A percentile compares a stretch with the other conserved stretches of the same genome.
phyloP scores from a whole-genome alignment of 1,140 invertebrate genomes.

The Papilio polytes region DNA sequence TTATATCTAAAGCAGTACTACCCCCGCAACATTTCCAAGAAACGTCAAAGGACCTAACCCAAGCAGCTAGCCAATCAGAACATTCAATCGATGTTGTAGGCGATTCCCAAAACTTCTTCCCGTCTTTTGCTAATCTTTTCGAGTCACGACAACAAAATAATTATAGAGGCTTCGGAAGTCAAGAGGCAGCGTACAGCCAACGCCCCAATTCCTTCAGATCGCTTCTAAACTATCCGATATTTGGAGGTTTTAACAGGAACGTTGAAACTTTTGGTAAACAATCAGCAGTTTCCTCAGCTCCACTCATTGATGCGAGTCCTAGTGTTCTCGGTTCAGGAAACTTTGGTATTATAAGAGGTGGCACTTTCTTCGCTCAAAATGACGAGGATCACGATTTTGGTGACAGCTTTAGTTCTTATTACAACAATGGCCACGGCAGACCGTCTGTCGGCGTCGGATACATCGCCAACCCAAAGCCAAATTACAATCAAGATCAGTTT shows the following conservation, averaged over 20 bases:
- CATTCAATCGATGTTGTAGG: slow-evolving; percentile 79
- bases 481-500: slow-evolving; percentile 89
- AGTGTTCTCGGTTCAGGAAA: slow-evolving; percentile 92
- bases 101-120: slow-evolving; percentile 79
- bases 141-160: slow-evolving; percentile 75
- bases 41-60: slow-evolving; percentile 49
- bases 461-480: slow-evolving; percentile 83
- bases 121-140: slow-evolving; percentile 80
- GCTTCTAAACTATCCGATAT: slow-evolving; percentile 78
- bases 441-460: slow-evolving; percentile 85
- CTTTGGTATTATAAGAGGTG: slow-evolving; percentile 94
- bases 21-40: slow-evolving; percentile 57
- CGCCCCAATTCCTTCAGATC: slow-evolving; percentile 79
- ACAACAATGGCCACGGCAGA: slow-evolving; percentile 88
- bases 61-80: slow-evolving; percentile 64
- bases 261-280: slow-evolving; percentile 72
- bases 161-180: slow-evolving; percentile 72
- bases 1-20: slow-evolving; percentile 71
- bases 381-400: slow-evolving; percentile 77
- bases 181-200: slow-evolving; percentile 82
- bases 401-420: slow-evolving; percentile 84
- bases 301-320: slow-evolving; percentile 70
- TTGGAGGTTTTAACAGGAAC: slow-evolving; percentile 70
- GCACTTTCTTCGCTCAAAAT: slow-evolving; percentile 90
- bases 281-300: slow-evolving; percentile 67